Conservation (phyloP, 2,797 vertebrate species). For the Hyperoplus immaculatus region DNA sequence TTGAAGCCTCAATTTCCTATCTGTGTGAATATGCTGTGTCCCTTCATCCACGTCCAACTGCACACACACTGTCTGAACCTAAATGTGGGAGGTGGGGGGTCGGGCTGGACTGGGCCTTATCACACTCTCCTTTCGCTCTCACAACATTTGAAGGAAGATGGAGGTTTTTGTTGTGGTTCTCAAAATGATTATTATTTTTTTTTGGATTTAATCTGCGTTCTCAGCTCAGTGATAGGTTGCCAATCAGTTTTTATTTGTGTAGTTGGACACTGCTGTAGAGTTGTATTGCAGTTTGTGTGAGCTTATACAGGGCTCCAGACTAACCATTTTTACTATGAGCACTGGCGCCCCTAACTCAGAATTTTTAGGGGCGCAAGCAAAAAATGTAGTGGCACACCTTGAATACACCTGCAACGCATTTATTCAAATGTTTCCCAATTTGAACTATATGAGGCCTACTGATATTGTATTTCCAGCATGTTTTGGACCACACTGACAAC, state of each 20-base stretch:
- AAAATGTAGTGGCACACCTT: too few relatives aligned
- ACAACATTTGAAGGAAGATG: conserved; percentile 43
- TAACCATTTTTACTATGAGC: too few relatives aligned
- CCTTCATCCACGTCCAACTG: conserved; percentile 56
- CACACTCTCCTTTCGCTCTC: conserved; percentile 19
- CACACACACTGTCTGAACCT: conserved; percentile 25
- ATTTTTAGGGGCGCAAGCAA: too few relatives aligned
- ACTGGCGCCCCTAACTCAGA: too few relatives aligned
- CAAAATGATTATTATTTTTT: conserved; percentile 5
- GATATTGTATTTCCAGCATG: too few relatives aligned
- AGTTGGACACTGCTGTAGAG: background rate
- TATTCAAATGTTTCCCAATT: too few relatives aligned
- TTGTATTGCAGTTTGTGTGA: conserved; percentile 4
- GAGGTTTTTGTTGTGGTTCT: conserved; percentile 34
- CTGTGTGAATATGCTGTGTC: conserved; percentile 5
- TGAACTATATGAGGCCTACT: too few relatives aligned
- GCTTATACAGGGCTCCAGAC: too few relatives aligned
- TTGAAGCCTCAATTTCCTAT: conserved; percentile 64
- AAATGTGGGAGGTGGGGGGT: background rate
- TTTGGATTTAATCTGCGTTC: conserved; percentile 14
- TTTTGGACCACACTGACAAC: too few relatives aligned
- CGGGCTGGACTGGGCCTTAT: conserved; percentile 36
- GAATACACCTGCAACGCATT: too few relatives aligned
- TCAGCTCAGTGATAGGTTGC: conserved; percentile 34
- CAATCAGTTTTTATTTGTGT: conserved; percentile 18